Evolutionary conservation across 2,113 vertebrate genomes (phyloP), one percentile per base, ranked within the genome.

Genomic region (Menidia beryllina): DNA sequence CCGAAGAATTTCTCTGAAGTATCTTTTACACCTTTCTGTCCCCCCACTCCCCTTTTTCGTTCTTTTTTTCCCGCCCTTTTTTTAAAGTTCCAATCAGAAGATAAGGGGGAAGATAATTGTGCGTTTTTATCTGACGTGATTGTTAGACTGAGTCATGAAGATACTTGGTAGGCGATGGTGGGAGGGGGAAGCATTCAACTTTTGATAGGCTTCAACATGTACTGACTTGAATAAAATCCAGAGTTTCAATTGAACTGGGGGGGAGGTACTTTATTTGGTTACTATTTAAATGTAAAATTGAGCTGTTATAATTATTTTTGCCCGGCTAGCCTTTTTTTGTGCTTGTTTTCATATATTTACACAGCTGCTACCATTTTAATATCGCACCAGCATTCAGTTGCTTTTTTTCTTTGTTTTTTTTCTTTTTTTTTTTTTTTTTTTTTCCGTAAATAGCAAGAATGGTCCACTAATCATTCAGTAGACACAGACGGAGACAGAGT

Each of bases 161-260:
- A 77, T 41, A 27, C 72, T 67, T 36, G 13, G 63, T 81, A 77
- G 76, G 58, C 25, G 59, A 61, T 36, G 23, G 66, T 0, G n/a
- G 68, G 26, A 15, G 17, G 36, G 52, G 52, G 45, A 2, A 25
- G 17, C 17, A n/a, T 81, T 75, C 52, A 45, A 45, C 64, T 77
- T 72, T 75, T 80, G 27, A 34, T 72, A 77, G 71, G 64, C 57
- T 84, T 84, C 79, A 82, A 30, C 69, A 79, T 91, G 86, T 92
- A 85, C 76, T 88, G 75, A 86, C 77, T 83, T 91, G 52, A 91
- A 91, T 89, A 90, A 91, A 89, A 86, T 86, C 75, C 85, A 86
- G 60, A 91, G 81, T 92, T 90, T 88, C 68, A 87, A 84, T 88
- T 79, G 70, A 90, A 82, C 77, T 71, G 66, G 64, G 54, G 34